These are phyloP conservation scores for Drosophila subobscura DNA, from an alignment of 1,140 invertebrate species.

Conservation along the genomic window DNA sequence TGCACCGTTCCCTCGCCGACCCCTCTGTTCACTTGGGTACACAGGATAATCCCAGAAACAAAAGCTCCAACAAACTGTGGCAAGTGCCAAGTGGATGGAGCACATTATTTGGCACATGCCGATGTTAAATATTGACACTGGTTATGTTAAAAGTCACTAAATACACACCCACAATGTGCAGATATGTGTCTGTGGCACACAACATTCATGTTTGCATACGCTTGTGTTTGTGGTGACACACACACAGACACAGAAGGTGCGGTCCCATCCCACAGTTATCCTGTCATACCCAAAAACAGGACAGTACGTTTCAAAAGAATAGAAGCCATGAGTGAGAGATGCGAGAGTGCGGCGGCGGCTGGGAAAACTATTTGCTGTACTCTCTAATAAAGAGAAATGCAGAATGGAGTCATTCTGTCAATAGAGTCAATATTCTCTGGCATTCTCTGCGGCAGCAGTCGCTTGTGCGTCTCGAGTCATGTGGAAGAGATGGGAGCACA, in stretches of 20 bases:
- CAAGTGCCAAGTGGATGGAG: background rate
- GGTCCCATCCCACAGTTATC: constrained; percentile 17
- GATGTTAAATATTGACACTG: constrained; percentile 70
- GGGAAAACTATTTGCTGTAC: too few relatives aligned
- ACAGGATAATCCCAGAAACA: too few relatives aligned
- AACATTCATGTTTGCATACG: background rate
- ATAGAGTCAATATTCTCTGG: too few relatives aligned
- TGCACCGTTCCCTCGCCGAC: background rate
- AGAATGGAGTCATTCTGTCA: too few relatives aligned
- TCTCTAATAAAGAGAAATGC: too few relatives aligned
- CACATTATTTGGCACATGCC: constrained; percentile 67
- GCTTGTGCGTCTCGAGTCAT: too few relatives aligned
- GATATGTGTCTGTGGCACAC: constrained; percentile 24
- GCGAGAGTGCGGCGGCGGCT: too few relatives aligned
- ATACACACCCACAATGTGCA: constrained; percentile 4
- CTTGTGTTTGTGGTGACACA: constrained; percentile 1
- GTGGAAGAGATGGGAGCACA: too few relatives aligned
- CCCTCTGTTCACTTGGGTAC: background rate
- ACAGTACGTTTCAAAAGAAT: too few relatives aligned
- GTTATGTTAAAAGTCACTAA: constrained; percentile 47
- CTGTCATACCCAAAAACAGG: too few relatives aligned
- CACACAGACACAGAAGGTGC: constrained; percentile 15
- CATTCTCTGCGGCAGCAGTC: too few relatives aligned
- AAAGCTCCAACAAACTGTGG: background rate
- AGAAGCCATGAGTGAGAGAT: too few relatives aligned